Conservation (phyloP, 1,140 invertebrate species). For the Aleiodes sp. region DNA sequence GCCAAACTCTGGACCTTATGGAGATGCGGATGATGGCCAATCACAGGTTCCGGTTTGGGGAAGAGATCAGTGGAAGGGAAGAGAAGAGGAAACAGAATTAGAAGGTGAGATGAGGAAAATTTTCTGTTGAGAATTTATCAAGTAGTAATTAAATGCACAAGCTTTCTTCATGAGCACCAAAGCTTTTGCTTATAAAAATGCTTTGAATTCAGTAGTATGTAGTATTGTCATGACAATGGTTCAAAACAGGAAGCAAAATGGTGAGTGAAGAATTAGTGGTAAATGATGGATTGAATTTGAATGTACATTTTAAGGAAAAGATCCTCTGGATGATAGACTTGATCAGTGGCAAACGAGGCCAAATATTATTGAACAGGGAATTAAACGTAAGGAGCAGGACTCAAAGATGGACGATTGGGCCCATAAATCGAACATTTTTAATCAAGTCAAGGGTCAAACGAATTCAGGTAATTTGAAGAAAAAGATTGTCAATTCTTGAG, state of each 20-base stretch:
- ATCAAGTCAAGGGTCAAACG: constrained; percentile 22
- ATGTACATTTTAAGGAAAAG: constrained; percentile 20
- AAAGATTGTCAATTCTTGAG: not conserved
- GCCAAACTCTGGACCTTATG: constrained; percentile 7
- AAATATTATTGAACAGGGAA: constrained; percentile 35
- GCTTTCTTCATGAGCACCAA: not conserved
- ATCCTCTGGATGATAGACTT: constrained; percentile 34
- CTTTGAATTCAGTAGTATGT: no score
- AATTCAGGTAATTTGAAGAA: constrained; percentile 12
- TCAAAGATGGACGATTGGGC: constrained; percentile 42
- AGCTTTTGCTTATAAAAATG: not conserved
- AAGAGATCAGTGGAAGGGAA: not conserved
- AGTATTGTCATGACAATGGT: no score
- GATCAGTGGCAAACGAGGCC: constrained; percentile 32
- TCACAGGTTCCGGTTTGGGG: not conserved
- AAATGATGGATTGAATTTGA: not conserved
- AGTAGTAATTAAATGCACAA: not conserved
- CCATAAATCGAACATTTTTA: constrained; percentile 39
- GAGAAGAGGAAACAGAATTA: not conserved
- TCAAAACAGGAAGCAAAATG: no score
- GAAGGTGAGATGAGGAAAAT: not conserved
- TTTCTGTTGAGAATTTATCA: no score
- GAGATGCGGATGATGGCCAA: not conserved
- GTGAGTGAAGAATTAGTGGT: no score
- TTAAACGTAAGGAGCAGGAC: constrained; percentile 33